Evolutionary conservation across 2,888 invertebrate genomes (phyloP).

Genomic region (Teinopalpus imperialis): DNA sequence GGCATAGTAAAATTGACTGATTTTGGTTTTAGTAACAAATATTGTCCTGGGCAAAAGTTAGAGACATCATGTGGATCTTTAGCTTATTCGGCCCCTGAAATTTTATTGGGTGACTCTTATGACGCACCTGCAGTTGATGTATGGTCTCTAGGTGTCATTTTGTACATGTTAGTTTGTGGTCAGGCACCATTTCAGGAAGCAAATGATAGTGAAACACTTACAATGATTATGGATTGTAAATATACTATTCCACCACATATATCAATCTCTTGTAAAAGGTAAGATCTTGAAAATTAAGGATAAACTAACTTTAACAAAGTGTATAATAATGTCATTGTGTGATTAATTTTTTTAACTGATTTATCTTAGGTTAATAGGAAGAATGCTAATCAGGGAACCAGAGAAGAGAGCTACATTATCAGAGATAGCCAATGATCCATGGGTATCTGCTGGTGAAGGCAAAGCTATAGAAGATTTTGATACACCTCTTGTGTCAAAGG

Average conservation of each 20-base stretch:
- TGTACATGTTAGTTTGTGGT: constrained; percentile 99
- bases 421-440: constrained; percentile 93
- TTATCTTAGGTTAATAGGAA: constrained; percentile 88
- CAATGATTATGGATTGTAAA: constrained; percentile 99
- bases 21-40: constrained; percentile 98
- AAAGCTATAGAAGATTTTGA: constrained; percentile 81
- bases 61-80: constrained; percentile 99
- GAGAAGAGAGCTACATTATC: constrained; percentile 93
- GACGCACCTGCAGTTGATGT: constrained; percentile 99
- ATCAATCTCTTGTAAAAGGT: constrained; percentile 92
- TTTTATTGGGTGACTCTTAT: constrained; percentile 98
- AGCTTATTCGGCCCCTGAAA: constrained; percentile 99
- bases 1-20: constrained; percentile 99
- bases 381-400: constrained; percentile 97
- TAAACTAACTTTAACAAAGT: too few species aligned
- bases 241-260: constrained; percentile 95
- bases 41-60: constrained; percentile 97
- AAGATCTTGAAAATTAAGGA: too few species aligned
- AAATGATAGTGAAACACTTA: constrained; percentile 99
- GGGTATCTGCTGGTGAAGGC: constrained; percentile 86
- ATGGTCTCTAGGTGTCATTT: constrained; percentile 99
- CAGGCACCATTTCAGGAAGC: constrained; percentile 99
- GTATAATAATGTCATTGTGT: not conserved
- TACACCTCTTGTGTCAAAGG: constrained; percentile 92
- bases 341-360: not conserved